Conservation (phyloP, 2,888 invertebrate species). For the Oeneis ivallda region DNA sequence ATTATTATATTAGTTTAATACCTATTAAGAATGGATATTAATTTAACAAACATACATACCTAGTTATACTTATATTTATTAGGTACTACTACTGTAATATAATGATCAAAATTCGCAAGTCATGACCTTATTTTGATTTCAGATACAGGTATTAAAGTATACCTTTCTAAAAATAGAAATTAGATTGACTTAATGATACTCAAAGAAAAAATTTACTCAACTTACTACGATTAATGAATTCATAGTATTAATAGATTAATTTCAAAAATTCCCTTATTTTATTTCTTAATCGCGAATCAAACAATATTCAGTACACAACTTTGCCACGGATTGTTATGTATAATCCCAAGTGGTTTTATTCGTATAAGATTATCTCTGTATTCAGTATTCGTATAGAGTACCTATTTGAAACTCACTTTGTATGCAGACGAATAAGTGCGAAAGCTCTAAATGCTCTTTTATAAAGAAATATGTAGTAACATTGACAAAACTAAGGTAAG, state of each 20-base stretch:
- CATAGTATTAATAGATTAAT: not conserved
- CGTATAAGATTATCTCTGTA: not conserved
- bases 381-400: slow-evolving; percentile 2
- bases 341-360: slow-evolving; percentile 12
- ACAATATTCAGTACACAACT: slow-evolving; percentile 5
- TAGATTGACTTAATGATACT: not conserved
- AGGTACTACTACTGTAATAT: too few relatives aligned
- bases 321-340: not conserved
- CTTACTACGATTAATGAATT: too few relatives aligned
- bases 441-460: slow-evolving; percentile 1
- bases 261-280: not conserved
- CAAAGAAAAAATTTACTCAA: not conserved
- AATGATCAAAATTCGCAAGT: too few relatives aligned
- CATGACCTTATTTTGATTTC: not conserved
- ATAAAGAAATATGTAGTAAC: too few relatives aligned
- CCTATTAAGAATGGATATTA: too few relatives aligned
- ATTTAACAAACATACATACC: too few relatives aligned
- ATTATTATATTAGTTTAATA: too few relatives aligned
- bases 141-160: not conserved
- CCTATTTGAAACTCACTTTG: slow-evolving; percentile 10
- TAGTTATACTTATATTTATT: too few relatives aligned
- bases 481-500: not conserved
- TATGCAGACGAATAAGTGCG: slow-evolving; percentile 1
- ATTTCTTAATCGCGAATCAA: not conserved
- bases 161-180: not conserved